phyloP scores from a whole-genome alignment of 2,888 invertebrate species.

The Boloria selene region DNA sequence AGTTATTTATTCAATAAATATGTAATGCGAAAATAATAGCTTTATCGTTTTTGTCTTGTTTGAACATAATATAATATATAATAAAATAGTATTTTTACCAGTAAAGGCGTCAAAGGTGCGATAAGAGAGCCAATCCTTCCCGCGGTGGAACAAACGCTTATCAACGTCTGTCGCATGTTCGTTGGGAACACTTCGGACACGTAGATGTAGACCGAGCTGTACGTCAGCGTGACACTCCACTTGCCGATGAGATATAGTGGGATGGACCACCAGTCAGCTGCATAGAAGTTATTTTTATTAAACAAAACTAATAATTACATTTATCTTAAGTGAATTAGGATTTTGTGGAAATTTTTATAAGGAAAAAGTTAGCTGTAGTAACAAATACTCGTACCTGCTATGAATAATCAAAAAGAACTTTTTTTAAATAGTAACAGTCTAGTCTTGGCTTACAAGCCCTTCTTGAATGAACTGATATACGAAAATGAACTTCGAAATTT shows the following conservation, averaged over 20 bases:
- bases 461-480: no score
- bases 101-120: constrained; percentile 85
- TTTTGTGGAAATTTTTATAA: no score
- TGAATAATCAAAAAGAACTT: no score
- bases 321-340: no score
- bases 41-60: background rate
- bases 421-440: no score
- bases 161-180: constrained; percentile 84
- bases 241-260: constrained; percentile 85
- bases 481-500: no score
- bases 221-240: constrained; percentile 85
- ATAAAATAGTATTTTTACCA: constrained; percentile 70
- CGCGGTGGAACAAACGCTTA: constrained; percentile 86
- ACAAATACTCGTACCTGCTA: no score
- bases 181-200: constrained; percentile 88
- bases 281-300: constrained; percentile 37
- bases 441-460: no score
- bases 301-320: background rate
- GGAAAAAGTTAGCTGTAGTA: no score
- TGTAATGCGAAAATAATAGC: no score
- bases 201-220: constrained; percentile 85
- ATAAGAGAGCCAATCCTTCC: constrained; percentile 86
- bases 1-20: no score
- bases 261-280: constrained; percentile 80
- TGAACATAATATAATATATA: no score